Percentiles rank a stretch among this genome's conserved stretches.
Evolutionary conservation across 2,113 vertebrate genomes (phyloP).

Genomic region (Cheilinus undulatus): DNA sequence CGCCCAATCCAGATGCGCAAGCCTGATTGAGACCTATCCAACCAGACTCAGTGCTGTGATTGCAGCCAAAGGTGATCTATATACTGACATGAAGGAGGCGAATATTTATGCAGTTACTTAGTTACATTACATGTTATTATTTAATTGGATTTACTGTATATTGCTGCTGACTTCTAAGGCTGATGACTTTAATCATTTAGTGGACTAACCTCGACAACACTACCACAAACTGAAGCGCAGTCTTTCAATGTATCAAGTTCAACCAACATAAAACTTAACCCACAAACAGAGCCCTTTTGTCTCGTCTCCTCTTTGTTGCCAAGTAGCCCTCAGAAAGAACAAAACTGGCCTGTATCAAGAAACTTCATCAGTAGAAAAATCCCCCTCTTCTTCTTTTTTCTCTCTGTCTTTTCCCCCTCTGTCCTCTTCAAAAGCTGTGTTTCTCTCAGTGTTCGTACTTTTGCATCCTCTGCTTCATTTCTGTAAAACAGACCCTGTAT

Average conservation of each 20-base stretch:
- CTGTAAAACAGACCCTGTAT: not conserved
- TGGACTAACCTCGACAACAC: no score
- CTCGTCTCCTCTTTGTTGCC: constrained; percentile 14
- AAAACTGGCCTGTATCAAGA: constrained; percentile 6
- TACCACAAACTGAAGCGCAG: no score
- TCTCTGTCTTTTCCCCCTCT: not conserved
- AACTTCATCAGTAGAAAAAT: constrained; percentile 17
- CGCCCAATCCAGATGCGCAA: no score
- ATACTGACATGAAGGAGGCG: no score
- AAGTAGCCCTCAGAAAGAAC: constrained; percentile 15
- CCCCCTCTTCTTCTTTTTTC: not conserved
- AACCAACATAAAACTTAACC: constrained; percentile 4
- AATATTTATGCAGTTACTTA: no score
- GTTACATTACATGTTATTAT: no score
- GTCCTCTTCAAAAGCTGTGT: constrained; percentile 1
- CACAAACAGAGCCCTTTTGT: constrained; percentile 12
- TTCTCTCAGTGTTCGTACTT: not conserved
- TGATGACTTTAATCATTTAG: no score
- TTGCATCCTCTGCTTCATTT: constrained; percentile 20
- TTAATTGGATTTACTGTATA: no score
- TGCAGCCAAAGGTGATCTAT: no score
- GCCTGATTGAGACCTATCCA: no score
- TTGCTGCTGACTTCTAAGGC: no score
- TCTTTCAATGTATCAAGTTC: not conserved
- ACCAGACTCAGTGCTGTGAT: no score